Base-by-base conservation (phyloP, 2,113 vertebrate species). In the Lucifuga dentata region DNA sequence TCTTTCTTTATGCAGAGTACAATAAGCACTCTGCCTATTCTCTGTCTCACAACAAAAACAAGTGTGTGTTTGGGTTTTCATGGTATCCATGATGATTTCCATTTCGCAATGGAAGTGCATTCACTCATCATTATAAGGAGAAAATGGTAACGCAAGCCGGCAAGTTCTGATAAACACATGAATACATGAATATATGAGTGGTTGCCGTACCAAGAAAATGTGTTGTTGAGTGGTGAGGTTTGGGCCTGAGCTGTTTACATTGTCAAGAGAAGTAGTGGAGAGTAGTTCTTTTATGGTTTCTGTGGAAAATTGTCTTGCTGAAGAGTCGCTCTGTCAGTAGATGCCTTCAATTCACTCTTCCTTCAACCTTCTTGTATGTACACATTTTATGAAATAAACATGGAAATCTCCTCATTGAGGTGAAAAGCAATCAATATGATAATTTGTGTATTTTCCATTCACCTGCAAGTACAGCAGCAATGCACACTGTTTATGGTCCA, bases 161-260 rank as follows among this genome's bases (percentile, higher is more conserved):
- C 73, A 80, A 88, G 70, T 90, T 89, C 83, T 85, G 82, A 87
- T 87, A 89, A 90, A 90, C 83, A 89, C 86, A 86, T 88, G 87
- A 89, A 89, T 90, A 86, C 76, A 90, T 90, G 86, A 90, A 90
- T 90, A 88, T 77, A 49, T 86, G 90, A 87, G 76, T 57, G 74
- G 65, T 62, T 76, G 63, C 59, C 32, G 48, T 43, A 36, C 66
- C 23, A 44, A 76, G 71, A 63, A 79, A 84, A 83, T 83, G 82
- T 83, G 82, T 73, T 74, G 89, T 84, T 80, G 80, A 88, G 86
- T 88, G 61, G 68, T 86, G 74, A 73, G 85, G 69, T 75, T 81
- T 72, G 69, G 72, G 67, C 73, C 61, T 23, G 59, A 76, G 68
- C 75, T 86, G 86, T 89, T 89, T 88, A 80, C 79, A 80, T 19